A percentile compares a stretch with the other conserved stretches of the same genome.
phyloP scores from a whole-genome alignment of 2,888 invertebrate species.

The Zygaena filipendulae region DNA sequence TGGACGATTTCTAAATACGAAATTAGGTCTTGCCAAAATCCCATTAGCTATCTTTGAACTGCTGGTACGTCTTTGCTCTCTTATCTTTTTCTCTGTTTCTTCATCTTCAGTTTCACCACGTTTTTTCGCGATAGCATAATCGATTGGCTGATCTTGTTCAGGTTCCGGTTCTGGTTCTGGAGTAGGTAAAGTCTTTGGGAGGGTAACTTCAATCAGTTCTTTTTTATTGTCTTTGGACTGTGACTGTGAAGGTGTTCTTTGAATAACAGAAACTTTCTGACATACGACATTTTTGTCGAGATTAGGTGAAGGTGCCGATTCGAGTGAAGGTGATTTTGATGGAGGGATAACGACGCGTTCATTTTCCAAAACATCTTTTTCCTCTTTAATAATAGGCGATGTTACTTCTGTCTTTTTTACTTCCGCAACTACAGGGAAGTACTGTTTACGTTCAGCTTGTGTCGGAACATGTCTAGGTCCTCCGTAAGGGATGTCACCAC shows the following conservation, averaged over 20 bases:
- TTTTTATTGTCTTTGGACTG: constrained; percentile 58
- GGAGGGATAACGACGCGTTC: constrained; percentile 70
- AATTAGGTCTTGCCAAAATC: constrained; percentile 58
- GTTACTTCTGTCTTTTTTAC: constrained; percentile 66
- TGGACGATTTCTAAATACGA: constrained; percentile 66
- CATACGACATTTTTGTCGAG: constrained; percentile 77
- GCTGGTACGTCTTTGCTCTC: constrained; percentile 76
- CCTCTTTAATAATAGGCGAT: constrained; percentile 64
- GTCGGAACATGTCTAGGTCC: constrained; percentile 81
- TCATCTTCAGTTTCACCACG: constrained; percentile 75
- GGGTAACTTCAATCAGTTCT: constrained; percentile 54
- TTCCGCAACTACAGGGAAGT: constrained; percentile 70
- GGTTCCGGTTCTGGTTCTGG: constrained; percentile 74
- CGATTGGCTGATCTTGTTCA: constrained; percentile 88
- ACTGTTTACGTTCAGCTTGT: constrained; percentile 84
- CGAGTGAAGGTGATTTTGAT: constrained; percentile 60
- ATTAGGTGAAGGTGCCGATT: constrained; percentile 69
- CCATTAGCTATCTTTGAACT: constrained; percentile 73
- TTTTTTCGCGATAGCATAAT: constrained; percentile 88
- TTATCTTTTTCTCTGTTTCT: constrained; percentile 74
- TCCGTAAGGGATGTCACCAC: constrained; percentile 85
- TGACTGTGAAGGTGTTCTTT: constrained; percentile 76
- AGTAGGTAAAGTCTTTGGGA: constrained; percentile 58
- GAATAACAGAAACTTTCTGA: constrained; percentile 81
- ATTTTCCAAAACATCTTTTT: constrained; percentile 73